These are phyloP conservation scores for Tachypleus tridentatus DNA, from an alignment of 1,140 invertebrate genomes.

Conservation along the genomic window DNA sequence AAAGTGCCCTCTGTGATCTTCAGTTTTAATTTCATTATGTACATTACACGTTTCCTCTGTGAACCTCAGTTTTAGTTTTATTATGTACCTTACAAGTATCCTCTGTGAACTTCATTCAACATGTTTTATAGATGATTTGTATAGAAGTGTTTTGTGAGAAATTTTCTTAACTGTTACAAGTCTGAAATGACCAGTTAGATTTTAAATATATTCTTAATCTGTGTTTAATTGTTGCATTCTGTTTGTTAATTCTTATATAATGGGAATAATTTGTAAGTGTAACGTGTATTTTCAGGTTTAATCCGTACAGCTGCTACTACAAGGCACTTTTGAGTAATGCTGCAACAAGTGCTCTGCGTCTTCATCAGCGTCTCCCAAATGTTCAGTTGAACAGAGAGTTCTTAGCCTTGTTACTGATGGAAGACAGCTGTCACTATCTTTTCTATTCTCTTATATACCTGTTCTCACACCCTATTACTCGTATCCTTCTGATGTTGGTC, in stretches of 20 bases:
- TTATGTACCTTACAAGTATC: no score
- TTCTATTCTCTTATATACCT: slow-evolving; percentile 89
- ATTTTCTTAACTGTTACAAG: slow-evolving; percentile 3
- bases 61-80: no score
- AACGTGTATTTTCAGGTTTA: slow-evolving; percentile 43
- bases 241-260: not conserved
- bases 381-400: slow-evolving; percentile 61
- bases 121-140: slow-evolving; percentile 13
- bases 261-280: slow-evolving; percentile 6
- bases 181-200: slow-evolving; percentile 5
- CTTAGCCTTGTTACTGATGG: slow-evolving; percentile 57
- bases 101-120: not conserved
- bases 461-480: slow-evolving; percentile 69
- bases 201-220: slow-evolving; percentile 3
- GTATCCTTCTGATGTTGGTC: slow-evolving; percentile 45
- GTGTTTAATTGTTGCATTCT: not conserved
- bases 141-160: slow-evolving; percentile 3
- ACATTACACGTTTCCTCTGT: no score
- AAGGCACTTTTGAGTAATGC: slow-evolving; percentile 82
- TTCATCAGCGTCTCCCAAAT: slow-evolving; percentile 78
- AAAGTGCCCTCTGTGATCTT: no score
- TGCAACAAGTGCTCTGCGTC: slow-evolving; percentile 77
- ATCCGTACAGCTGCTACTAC: slow-evolving; percentile 72
- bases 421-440: slow-evolving; percentile 94
- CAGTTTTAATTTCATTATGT: no score